Conservation (phyloP, 2,113 vertebrate species). For the Meles meles region DNA sequence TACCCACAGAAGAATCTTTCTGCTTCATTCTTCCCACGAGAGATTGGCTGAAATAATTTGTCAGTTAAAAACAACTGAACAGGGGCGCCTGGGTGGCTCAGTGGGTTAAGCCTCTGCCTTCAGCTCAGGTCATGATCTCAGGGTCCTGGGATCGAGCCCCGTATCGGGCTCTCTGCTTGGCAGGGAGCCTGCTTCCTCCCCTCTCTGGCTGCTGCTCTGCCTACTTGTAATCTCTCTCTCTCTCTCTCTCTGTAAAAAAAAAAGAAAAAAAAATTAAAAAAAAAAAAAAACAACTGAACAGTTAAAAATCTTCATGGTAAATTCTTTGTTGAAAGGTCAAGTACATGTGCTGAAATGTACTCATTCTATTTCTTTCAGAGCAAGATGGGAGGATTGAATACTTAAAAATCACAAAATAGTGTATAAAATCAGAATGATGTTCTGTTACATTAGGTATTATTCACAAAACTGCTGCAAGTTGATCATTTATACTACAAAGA, state of each 20-base stretch:
- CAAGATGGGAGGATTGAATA: not conserved
- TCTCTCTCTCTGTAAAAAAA: no score
- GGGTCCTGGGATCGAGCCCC: no score
- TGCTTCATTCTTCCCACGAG: slow-evolving; percentile 25
- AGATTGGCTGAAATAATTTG: slow-evolving; percentile 13
- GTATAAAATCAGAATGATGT: not conserved
- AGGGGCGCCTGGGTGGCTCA: no score
- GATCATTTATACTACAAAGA: not conserved
- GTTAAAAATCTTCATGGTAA: not conserved
- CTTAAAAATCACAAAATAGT: not conserved
- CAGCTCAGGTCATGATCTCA: no score
- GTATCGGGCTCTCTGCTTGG: no score
- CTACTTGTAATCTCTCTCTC: no score
- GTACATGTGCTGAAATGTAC: not conserved
- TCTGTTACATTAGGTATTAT: not conserved
- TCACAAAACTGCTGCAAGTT: not conserved
- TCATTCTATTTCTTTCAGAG: slow-evolving; percentile 13
- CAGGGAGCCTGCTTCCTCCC: no score
- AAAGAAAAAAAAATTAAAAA: no score
- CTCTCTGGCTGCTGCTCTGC: no score
- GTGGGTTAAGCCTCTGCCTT: no score
- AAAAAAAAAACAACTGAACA: slow-evolving; percentile 46
- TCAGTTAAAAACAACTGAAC: slow-evolving; percentile 34
- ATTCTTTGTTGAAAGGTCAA: slow-evolving; percentile 43
- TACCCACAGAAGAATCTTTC: slow-evolving; percentile 1